Evolutionary conservation across 2,797 vertebrate genomes (phyloP), one percentile per base, ranked within the genome.

Genomic region (Todus mexicanus): DNA sequence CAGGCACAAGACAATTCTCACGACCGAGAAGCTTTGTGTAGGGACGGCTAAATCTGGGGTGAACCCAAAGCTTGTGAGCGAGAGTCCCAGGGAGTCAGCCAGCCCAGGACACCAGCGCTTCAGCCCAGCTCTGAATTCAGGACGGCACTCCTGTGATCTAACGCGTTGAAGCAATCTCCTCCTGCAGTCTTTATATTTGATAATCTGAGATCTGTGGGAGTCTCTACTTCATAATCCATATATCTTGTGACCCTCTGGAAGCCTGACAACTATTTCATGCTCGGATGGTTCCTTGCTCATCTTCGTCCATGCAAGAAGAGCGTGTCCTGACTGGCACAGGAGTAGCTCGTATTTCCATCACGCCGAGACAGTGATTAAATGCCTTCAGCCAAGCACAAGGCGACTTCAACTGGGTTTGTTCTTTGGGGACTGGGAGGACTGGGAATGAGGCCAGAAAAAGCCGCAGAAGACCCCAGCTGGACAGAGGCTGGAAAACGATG

Each of bases 191-290:
- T 93, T 87, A 47, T 72, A 74, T 85, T 87, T 89, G 93, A 94
- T 94, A 92, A 95, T 90, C 92, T 77, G 79, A 77, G 92, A 77
- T 93, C 81, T 80, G 87, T 90, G 92, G 90, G 94, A 96, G 95
- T 93, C 81, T 94, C 84, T 80, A 92, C 88, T 95, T 94, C 86
- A 94, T 94, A 95, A 95, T 83, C 96, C 95, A 95, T 96, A 93
- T 89, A 96, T 96, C 94, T 95, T 94, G 90, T 96, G 95, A 95
- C 93, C 95, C 94, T 95, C 96, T 94, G 95, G 93, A 96, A 94
- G 81, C 75, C 90, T 95, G 96, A 95, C 94, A 96, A 94, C 93
- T 94, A 96, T 96, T 96, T 96, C 95, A 96, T 75, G 92, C 94
- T 94, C 1, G n/a, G 69, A 66, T 93, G 88, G 90, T 88, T 96